Conservation (phyloP, 2,113 vertebrate species). For the Chionis minor region DNA sequence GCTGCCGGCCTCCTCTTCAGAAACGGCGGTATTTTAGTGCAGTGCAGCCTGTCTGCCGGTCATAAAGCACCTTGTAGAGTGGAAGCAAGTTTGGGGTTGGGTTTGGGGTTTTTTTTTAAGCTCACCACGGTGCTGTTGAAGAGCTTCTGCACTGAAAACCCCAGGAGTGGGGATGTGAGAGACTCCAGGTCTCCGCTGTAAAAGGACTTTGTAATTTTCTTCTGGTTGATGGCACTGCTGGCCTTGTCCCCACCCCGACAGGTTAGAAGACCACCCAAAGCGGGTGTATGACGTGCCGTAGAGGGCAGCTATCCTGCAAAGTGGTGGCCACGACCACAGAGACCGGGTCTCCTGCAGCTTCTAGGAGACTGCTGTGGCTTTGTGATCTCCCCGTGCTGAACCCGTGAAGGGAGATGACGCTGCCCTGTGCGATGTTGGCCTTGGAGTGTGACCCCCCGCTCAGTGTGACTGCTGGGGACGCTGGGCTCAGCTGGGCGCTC, state of each 20-base stretch:
- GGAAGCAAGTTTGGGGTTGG: background rate
- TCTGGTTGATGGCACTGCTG: background rate
- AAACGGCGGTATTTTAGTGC: background rate
- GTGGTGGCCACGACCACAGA: background rate
- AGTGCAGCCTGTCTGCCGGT: background rate
- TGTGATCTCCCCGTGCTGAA: background rate
- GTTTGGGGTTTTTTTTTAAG: background rate
- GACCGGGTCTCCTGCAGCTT: background rate
- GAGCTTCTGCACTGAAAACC: background rate
- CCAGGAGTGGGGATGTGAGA: background rate
- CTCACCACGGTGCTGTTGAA: background rate
- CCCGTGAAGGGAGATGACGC: background rate
- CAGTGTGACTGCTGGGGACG: background rate
- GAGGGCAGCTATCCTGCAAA: background rate
- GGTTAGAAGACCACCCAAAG: background rate
- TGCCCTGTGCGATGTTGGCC: too few relatives aligned
- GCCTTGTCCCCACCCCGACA: background rate
- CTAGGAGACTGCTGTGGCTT: too few relatives aligned
- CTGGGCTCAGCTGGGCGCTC: background rate
- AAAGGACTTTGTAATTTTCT: background rate
- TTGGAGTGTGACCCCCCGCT: background rate
- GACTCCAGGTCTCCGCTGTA: rapidly evolving
- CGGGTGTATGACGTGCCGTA: background rate
- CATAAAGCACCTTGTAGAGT: background rate
- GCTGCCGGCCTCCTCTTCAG: background rate